Evolutionary conservation across 2,797 vertebrate genomes (phyloP).

Genomic region (Fistularia commersonii): DNA sequence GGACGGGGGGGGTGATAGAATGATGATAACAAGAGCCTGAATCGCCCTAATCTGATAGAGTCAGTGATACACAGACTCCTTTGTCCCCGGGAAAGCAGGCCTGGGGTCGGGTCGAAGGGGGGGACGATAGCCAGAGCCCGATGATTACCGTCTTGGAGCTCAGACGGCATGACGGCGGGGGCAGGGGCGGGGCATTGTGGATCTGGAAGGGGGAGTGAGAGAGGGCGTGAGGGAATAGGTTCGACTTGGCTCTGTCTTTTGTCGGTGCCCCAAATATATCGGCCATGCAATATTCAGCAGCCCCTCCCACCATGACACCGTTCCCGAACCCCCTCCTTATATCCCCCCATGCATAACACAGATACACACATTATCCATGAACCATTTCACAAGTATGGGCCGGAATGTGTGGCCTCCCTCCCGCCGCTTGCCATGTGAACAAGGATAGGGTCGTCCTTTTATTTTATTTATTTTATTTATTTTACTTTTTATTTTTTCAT

Average conservation of each 20-base stretch:
- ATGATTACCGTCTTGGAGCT: conserved; percentile 23
- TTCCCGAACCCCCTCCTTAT: conserved; percentile 6
- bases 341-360: background rate
- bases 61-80: conserved; percentile 49
- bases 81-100: conserved; percentile 28
- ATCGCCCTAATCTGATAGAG: conserved; percentile 59
- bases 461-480: conserved; percentile 6
- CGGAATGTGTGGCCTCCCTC: conserved; percentile 31
- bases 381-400: conserved; percentile 32
- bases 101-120: conserved; percentile 4
- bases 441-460: conserved; percentile 5
- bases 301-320: conserved; percentile 1
- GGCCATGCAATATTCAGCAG: conserved; percentile 28
- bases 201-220: background rate
- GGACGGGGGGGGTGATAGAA: conserved; percentile 27
- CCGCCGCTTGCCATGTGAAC: conserved; percentile 35
- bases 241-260: conserved; percentile 22
- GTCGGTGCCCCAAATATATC: conserved; percentile 57
- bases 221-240: conserved; percentile 2
- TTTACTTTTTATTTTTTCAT: background rate
- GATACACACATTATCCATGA: conserved; percentile 40
- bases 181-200: background rate
- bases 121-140: conserved; percentile 10
- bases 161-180: conserved; percentile 13
- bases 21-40: conserved; percentile 45